These are phyloP conservation scores for Neotoma lepida DNA, from an alignment of 2,113 vertebrate species.

Conservation along the genomic window DNA sequence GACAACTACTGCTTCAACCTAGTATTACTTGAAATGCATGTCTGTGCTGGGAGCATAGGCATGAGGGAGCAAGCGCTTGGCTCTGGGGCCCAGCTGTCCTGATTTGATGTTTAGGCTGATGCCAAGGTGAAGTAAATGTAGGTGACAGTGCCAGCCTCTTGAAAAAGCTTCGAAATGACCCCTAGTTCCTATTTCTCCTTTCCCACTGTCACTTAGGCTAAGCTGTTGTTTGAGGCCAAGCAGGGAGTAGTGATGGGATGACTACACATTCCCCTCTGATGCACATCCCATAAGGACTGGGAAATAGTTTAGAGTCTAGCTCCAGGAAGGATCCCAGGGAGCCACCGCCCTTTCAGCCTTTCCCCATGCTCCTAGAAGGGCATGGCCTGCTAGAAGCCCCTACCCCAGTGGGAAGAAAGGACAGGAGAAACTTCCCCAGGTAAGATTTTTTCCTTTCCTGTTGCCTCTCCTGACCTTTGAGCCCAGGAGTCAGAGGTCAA, in stretches of 20 bases:
- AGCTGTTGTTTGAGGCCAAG: background rate
- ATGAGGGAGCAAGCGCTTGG: background rate
- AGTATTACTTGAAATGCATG: conserved; percentile 13
- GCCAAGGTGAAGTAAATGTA: background rate
- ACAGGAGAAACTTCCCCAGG: background rate
- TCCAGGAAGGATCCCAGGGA: background rate
- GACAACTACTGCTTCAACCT: conserved; percentile 54
- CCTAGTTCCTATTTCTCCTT: background rate
- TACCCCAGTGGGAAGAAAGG: background rate
- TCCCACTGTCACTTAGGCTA: background rate
- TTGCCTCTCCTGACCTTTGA: conserved; percentile 9
- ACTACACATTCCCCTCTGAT: background rate
- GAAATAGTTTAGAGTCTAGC: background rate
- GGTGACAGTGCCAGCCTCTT: background rate
- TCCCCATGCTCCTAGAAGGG: background rate
- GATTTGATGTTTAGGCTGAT: background rate
- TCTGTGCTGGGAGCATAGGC: background rate
- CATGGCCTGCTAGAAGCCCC: background rate
- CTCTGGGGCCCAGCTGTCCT: background rate
- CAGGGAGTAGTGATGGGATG: background rate
- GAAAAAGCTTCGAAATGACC: background rate
- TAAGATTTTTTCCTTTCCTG: background rate
- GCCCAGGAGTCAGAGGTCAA: background rate
- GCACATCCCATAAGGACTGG: background rate
- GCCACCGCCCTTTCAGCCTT: background rate